phyloP scores from a whole-genome alignment of 2,113 vertebrate genomes.

The Holacanthus passer region DNA sequence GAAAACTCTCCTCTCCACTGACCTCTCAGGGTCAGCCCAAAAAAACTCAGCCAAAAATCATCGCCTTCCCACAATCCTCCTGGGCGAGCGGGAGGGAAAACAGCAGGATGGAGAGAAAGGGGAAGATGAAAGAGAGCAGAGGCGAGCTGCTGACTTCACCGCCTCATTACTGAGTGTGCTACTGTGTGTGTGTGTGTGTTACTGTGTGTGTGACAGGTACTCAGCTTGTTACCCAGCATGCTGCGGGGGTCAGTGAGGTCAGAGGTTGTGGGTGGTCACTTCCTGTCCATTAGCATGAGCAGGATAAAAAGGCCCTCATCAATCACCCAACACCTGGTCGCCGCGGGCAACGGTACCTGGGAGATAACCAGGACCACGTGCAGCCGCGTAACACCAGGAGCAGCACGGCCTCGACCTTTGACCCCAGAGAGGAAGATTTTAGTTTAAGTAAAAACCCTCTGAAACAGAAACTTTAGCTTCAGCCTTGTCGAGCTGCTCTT shows the following conservation, averaged over 20 bases:
- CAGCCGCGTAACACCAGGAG: slow-evolving; percentile 7
- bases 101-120: slow-evolving; percentile 53
- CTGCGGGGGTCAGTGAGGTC: slow-evolving; percentile 67
- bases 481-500: background rate
- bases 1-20: slow-evolving; percentile 11
- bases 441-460: background rate
- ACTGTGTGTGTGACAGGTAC: slow-evolving; percentile 44
- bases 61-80: slow-evolving; percentile 50
- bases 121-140: slow-evolving; percentile 65
- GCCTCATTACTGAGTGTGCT: slow-evolving; percentile 48
- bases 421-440: slow-evolving; percentile 37
- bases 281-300: slow-evolving; percentile 78
- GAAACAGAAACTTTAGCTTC: background rate
- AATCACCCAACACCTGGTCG: slow-evolving; percentile 75
- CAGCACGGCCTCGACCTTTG: slow-evolving; percentile 14
- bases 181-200: slow-evolving; percentile 32
- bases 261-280: slow-evolving; percentile 74
- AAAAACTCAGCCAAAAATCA: slow-evolving; percentile 20
- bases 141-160: slow-evolving; percentile 32
- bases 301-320: slow-evolving; percentile 65
- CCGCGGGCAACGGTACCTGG: slow-evolving; percentile 36
- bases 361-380: slow-evolving; percentile 69
- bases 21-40: slow-evolving; percentile 43
- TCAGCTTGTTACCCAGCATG: slow-evolving; percentile 71
- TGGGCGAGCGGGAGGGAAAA: slow-evolving; percentile 22